These are phyloP conservation scores for Prochilodus magdalenae DNA, from an alignment of 2,113 vertebrate genomes.

Conservation along the genomic window DNA sequence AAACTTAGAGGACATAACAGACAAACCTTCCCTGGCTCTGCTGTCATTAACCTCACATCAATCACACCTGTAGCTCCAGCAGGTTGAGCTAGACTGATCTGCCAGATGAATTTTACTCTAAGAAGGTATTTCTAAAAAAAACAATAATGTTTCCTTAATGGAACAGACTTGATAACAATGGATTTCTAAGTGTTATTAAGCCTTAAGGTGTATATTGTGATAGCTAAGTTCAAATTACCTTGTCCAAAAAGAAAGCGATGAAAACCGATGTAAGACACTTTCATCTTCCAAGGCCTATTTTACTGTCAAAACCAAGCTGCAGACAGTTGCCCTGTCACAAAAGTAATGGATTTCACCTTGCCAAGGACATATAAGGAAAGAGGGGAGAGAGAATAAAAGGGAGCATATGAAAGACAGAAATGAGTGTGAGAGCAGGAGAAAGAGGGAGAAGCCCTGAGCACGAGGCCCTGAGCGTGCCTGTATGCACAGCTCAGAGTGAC, in stretches of 20 bases:
- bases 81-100: neutral
- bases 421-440: slow-evolving; percentile 37
- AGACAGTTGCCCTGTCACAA: slow-evolving; percentile 54
- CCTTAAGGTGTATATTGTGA: neutral
- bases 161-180: neutral
- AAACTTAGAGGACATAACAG: slow-evolving; percentile 43
- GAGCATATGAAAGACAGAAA: slow-evolving; percentile 49
- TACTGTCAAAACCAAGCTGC: neutral
- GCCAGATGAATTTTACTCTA: neutral
- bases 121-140: neutral
- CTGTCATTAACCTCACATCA: neutral
- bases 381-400: slow-evolving; percentile 37
- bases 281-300: neutral
- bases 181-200: neutral
- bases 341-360: slow-evolving; percentile 63
- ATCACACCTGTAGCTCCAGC: slow-evolving; percentile 3
- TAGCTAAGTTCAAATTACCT: neutral
- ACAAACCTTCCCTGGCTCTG: neutral
- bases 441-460: slow-evolving; percentile 58
- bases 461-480: slow-evolving; percentile 67
- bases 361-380: slow-evolving; percentile 69
- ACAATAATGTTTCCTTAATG: neutral
- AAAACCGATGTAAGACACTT: neutral
- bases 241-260: neutral
- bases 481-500: slow-evolving; percentile 13